Conservation (phyloP, 2,113 vertebrate genomes). For the Serinus canaria region DNA sequence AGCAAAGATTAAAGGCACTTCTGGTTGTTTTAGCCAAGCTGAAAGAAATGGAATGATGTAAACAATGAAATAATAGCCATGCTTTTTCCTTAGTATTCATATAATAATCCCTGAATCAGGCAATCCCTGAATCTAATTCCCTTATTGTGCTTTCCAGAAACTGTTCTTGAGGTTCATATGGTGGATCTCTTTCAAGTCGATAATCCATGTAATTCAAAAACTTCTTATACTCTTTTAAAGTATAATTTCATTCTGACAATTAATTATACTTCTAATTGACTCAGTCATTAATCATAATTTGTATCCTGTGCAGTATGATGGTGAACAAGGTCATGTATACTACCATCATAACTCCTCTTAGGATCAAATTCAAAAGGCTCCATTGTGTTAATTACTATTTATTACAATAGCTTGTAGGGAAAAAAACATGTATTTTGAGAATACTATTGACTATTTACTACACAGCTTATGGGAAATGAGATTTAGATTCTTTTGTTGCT, state of each 20-base stretch:
- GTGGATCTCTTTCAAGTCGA: background rate
- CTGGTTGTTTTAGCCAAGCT: background rate
- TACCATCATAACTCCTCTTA: background rate
- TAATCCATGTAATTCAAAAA: background rate
- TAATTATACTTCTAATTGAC: background rate
- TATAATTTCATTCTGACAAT: conserved; percentile 8
- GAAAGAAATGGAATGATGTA: background rate
- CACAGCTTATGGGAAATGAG: background rate
- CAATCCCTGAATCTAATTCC: background rate
- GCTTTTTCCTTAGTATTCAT: background rate
- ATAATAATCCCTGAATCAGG: background rate
- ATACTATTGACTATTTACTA: background rate
- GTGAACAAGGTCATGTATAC: background rate
- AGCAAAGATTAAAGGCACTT: background rate
- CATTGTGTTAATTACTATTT: background rate
- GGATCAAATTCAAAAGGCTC: background rate
- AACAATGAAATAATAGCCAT: background rate
- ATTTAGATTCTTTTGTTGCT: background rate
- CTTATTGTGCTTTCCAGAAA: background rate
- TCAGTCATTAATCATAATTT: background rate
- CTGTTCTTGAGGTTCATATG: background rate
- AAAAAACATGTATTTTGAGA: background rate
- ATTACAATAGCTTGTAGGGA: background rate
- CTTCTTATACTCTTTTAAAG: background rate
- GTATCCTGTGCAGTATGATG: background rate